Evolutionary conservation across 2,113 vertebrate genomes (phyloP).

Genomic region (Ciconia boyciana): DNA sequence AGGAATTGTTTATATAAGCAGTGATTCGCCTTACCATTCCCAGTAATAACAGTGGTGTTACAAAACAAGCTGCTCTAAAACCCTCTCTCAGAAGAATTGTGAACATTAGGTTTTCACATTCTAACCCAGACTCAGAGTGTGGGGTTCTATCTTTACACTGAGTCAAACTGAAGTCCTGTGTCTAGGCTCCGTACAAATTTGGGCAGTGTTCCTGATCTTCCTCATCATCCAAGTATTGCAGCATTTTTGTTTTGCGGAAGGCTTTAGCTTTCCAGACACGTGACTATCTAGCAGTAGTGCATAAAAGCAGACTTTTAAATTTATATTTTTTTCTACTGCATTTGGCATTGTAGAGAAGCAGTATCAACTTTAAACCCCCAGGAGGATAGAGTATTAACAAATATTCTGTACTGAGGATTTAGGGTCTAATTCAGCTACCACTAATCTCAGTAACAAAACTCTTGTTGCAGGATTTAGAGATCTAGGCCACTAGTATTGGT

Average conservation of each 20-base stretch:
- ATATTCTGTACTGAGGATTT: constrained; percentile 34
- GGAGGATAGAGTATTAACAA: background rate
- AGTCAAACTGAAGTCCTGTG: background rate
- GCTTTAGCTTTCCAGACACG: background rate
- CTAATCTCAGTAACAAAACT: constrained; percentile 10
- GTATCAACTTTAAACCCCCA: background rate
- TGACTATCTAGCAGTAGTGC: background rate
- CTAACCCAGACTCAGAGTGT: background rate
- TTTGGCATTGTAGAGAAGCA: background rate
- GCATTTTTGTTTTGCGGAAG: background rate
- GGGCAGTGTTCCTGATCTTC: background rate
- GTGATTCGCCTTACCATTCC: background rate
- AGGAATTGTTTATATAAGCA: constrained; percentile 37
- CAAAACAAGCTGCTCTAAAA: constrained; percentile 2
- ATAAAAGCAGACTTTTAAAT: background rate
- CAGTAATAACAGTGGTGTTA: background rate
- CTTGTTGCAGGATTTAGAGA: constrained; percentile 29
- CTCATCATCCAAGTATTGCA: background rate
- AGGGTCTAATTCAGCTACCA: background rate
- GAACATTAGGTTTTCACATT: background rate
- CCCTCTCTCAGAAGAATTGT: background rate
- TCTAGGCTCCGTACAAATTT: background rate
- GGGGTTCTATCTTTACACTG: background rate
- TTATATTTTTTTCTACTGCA: background rate
- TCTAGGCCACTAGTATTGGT: background rate